A percentile compares a stretch with the other conserved stretches of the same genome.
Evolutionary conservation across 2,888 invertebrate species (phyloP).

Genomic region (Eretmocerus hayati): DNA sequence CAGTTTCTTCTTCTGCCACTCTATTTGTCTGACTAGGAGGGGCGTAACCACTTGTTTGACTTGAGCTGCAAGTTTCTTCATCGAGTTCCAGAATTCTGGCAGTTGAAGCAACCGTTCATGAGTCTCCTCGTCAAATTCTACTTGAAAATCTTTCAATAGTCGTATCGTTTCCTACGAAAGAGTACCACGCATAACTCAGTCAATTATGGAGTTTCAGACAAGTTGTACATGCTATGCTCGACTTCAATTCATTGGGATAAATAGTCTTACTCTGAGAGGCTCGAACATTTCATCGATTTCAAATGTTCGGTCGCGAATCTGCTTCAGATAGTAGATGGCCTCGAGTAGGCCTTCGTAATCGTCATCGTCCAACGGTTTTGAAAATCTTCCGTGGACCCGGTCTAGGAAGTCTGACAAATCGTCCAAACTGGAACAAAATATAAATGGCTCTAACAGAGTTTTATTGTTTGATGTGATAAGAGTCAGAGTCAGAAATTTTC

Average conservation of each 20-base stretch:
- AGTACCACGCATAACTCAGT: not conserved
- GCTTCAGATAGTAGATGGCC: slow-evolving; percentile 74
- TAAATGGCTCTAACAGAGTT: too few relatives aligned
- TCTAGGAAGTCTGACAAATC: slow-evolving; percentile 72
- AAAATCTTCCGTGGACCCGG: slow-evolving; percentile 66
- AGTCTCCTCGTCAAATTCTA: slow-evolving; percentile 74
- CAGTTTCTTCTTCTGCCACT: slow-evolving; percentile 76
- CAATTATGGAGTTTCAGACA: not conserved
- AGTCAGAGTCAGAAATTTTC: too few relatives aligned
- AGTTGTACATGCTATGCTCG: not conserved
- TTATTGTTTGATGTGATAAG: too few relatives aligned
- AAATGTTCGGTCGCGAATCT: slow-evolving; percentile 69
- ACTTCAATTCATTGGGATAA: not conserved
- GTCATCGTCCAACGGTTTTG: slow-evolving; percentile 68
- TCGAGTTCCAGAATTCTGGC: slow-evolving; percentile 80
- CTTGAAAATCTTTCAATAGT: slow-evolving; percentile 75
- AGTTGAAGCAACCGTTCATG: slow-evolving; percentile 59
- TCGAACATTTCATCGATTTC: slow-evolving; percentile 86
- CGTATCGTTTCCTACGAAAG: slow-evolving; percentile 64
- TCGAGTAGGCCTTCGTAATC: slow-evolving; percentile 78
- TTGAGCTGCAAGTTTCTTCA: slow-evolving; percentile 75
- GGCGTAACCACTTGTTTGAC: slow-evolving; percentile 83
- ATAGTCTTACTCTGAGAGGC: slow-evolving; percentile 56
- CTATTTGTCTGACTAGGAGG: slow-evolving; percentile 81
- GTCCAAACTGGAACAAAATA: slow-evolving; percentile 64